Base-by-base conservation (phyloP, 2,797 vertebrate genomes). In the Furcifer pardalis region DNA sequence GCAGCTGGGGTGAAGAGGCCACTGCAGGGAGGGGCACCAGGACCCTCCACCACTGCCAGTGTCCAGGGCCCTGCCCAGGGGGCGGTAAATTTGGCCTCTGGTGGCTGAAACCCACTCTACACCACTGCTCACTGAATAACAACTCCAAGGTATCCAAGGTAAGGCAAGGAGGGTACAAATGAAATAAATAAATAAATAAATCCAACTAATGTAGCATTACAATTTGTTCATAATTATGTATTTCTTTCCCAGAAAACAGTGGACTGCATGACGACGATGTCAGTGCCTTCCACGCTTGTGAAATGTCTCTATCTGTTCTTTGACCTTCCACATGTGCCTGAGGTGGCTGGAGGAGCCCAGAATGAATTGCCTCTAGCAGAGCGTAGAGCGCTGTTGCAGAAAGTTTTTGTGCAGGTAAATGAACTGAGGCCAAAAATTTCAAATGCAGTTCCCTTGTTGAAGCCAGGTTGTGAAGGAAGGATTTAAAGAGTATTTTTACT, bases 181-280 rank as follows among this genome's bases (percentile, higher is more conserved):
- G n/a, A n/a, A n/a, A n/a, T n/a, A n/a, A n/a, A n/a, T n/a, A n/a
- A n/a, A n/a, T n/a, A n/a, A n/a, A n/a, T n/a, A n/a, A n/a, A n/a
- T n/a, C n/a, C n/a, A n/a, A n/a, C n/a, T n/a, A n/a, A 17, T 52
- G 17, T 52, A 81, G 46, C 32, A 3, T 81, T 91, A 62, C n/a
- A 92, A 49, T 32, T 17, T 0, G 60, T 5, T 76, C 66, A 12
- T 2, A 74, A 0, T 3, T 63, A 1, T 88, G 27, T 89, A 87
- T 81, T 89, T 66, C 83, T 81, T 65, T 89, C 88, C 88, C 92
- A 99, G 99, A 99, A 99, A 98, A 99, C 99, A 0, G 98, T 99
- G 97, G 99, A 99, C 97, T 99, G 98, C 97, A 99, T 99, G 99
- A 99, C 99, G 63, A 99, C 99, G 77, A 99, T 99, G 99, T 99